These are phyloP conservation scores for Spinus pinus DNA, from an alignment of 2,797 vertebrate species.

Conservation along the genomic window DNA sequence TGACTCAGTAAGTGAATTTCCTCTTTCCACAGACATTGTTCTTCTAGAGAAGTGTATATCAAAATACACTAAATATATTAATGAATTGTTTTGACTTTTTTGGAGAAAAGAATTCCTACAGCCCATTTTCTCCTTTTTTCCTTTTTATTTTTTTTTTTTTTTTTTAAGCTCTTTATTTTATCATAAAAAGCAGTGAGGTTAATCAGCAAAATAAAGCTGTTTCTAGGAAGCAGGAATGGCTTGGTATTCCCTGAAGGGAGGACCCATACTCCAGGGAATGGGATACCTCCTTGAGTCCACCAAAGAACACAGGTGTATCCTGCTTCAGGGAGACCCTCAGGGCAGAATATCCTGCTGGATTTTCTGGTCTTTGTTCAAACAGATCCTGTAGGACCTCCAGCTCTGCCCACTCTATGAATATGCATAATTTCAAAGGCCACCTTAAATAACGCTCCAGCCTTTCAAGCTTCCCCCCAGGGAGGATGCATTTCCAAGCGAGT, in stretches of 20 bases:
- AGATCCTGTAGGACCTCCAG: not conserved
- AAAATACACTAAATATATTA: not conserved
- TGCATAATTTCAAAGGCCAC: not conserved
- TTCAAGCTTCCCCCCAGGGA: not conserved
- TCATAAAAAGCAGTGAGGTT: not conserved
- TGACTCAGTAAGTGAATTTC: not conserved
- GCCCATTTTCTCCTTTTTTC: not conserved
- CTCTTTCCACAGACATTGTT: accelerated
- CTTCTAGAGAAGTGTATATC: not conserved
- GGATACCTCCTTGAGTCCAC: accelerated
- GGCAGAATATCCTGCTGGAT: accelerated
- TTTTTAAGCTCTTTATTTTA: not conserved
- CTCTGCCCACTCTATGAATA: not conserved
- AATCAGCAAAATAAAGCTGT: not conserved
- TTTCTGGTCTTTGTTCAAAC: not conserved
- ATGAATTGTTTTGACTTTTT: not conserved
- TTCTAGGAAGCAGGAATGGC: not conserved
- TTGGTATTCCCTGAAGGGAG: not conserved
- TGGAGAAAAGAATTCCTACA: not conserved
- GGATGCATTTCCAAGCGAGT: not conserved
- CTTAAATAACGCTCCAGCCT: not conserved
- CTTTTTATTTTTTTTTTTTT: not conserved
- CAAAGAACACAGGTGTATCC: accelerated
- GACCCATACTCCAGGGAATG: not conserved
- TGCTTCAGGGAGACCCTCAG: not conserved